Evolutionary conservation across 2,888 invertebrate species (phyloP).

Genomic region (Drosophila birchii): DNA sequence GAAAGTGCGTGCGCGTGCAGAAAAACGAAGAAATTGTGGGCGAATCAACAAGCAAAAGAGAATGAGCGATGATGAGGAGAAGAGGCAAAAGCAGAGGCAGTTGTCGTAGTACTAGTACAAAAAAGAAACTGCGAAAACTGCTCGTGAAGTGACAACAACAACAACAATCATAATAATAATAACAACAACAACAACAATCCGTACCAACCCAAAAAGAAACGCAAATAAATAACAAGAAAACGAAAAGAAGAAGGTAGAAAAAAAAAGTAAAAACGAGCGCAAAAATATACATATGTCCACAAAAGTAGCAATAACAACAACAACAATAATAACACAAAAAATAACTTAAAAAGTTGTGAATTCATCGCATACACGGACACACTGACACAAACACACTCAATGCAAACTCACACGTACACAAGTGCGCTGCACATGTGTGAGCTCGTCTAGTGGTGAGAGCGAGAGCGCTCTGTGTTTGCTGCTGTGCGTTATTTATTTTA

Average conservation of each 20-base stretch:
- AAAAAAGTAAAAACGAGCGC: slow-evolving; percentile 43
- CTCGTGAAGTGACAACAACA: slow-evolving; percentile 74
- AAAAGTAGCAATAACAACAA: slow-evolving; percentile 26
- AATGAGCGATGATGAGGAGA: slow-evolving; percentile 55
- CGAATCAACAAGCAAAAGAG: slow-evolving; percentile 59
- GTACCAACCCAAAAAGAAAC: slow-evolving; percentile 12
- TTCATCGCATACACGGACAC: slow-evolving; percentile 57
- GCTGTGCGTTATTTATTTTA: slow-evolving; percentile 57
- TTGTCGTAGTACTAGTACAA: slow-evolving; percentile 63
- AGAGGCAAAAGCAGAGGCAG: slow-evolving; percentile 52
- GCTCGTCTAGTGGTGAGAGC: slow-evolving; percentile 36
- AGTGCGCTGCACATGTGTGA: slow-evolving; percentile 5
- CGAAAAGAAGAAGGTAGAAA: slow-evolving; percentile 36
- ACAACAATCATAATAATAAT: slow-evolving; percentile 12
- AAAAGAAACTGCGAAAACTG: slow-evolving; percentile 66
- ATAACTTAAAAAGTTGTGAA: slow-evolving; percentile 70
- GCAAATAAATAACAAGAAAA: slow-evolving; percentile 19
- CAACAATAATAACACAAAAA: slow-evolving; percentile 34
- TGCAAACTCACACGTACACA: slow-evolving; percentile 10
- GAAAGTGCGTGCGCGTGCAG: slow-evolving; percentile 43
- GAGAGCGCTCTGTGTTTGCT: slow-evolving; percentile 26
- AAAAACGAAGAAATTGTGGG: slow-evolving; percentile 54
- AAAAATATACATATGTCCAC: slow-evolving; percentile 36
- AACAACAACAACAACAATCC: slow-evolving; percentile 7
- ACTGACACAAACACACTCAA: slow-evolving; percentile 13